These are phyloP conservation scores for Chrosomus eos DNA, from an alignment of 2,797 vertebrate species.

Conservation along the genomic window DNA sequence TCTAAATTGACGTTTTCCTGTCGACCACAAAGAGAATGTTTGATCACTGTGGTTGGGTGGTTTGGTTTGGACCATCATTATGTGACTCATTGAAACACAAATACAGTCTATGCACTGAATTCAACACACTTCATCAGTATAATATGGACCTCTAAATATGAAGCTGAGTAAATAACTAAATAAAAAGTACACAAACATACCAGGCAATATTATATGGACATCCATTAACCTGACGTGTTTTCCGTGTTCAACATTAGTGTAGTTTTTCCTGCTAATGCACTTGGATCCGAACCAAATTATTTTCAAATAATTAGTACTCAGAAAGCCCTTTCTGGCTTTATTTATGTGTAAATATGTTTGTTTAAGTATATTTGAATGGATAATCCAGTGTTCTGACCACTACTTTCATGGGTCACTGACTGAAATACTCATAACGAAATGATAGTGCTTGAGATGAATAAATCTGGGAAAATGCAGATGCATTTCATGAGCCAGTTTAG, in stretches of 20 bases:
- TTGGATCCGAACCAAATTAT: not conserved
- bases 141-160: no score
- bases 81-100: not conserved
- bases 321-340: not conserved
- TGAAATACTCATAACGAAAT: not conserved
- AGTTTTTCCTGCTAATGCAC: constrained; percentile 7
- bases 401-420: not conserved
- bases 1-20: constrained; percentile 6
- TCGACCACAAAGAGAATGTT: not conserved
- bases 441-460: not conserved
- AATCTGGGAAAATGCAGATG: not conserved
- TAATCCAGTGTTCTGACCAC: not conserved
- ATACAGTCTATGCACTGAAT: not conserved
- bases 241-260: no score
- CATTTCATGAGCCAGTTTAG: not conserved
- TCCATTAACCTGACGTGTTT: not conserved
- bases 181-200: not conserved
- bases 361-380: not conserved
- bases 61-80: constrained; percentile 11
- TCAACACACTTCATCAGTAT: not conserved
- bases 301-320: not conserved
- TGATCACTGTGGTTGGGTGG: no score
- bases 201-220: not conserved
- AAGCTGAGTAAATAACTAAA: no score
- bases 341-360: not conserved